These are phyloP conservation scores for Melieria picta DNA, from an alignment of 2,888 invertebrate species.

Conservation along the genomic window DNA sequence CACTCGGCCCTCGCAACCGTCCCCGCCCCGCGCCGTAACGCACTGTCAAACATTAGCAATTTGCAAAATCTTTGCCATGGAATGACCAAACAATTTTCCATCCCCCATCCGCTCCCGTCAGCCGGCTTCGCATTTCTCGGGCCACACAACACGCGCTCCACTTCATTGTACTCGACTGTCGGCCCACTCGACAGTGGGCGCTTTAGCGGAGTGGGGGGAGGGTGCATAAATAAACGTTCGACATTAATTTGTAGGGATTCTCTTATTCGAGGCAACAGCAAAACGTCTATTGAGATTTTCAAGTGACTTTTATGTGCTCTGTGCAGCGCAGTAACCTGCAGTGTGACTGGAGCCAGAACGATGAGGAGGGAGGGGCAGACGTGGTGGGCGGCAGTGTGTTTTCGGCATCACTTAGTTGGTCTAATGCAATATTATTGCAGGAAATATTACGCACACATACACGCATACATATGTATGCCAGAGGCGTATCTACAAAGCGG, in stretches of 20 bases:
- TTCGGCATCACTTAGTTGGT: no score
- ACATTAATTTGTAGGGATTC: constrained; percentile 18
- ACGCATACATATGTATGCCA: no score
- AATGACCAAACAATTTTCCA: constrained; percentile 13
- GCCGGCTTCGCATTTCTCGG: background rate
- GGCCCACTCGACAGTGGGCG: no score
- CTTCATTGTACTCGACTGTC: background rate
- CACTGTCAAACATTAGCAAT: constrained; percentile 26
- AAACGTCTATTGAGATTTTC: constrained; percentile 11
- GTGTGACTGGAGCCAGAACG: background rate
- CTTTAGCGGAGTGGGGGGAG: no score
- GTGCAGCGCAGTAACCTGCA: background rate
- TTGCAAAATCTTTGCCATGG: constrained; percentile 17
- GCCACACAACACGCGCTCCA: background rate
- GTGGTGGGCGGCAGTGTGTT: background rate
- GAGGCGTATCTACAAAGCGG: no score
- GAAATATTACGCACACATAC: no score
- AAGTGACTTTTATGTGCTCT: background rate
- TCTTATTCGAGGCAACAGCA: no score
- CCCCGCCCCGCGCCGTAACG: background rate
- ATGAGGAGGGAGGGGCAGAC: background rate
- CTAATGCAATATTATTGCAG: no score
- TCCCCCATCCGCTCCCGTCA: background rate
- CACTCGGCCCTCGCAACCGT: background rate
- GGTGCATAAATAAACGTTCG: constrained; percentile 16